Conservation (phyloP, 2,113 vertebrate species). For the Pseudorasbora parva region DNA sequence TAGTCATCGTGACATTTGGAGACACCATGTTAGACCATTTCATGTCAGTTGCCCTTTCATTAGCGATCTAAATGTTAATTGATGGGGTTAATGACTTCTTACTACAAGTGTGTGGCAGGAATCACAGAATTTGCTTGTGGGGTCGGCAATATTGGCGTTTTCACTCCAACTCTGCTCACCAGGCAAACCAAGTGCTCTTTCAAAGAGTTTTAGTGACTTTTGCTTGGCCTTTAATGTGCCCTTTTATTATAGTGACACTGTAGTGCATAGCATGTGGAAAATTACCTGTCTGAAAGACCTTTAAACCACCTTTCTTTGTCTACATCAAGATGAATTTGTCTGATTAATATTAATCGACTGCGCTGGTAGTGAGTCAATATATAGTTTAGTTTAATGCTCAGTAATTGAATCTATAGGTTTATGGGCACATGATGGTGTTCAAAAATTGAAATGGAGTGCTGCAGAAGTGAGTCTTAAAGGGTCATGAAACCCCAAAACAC, state of each 20-base stretch:
- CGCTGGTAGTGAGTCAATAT: neutral
- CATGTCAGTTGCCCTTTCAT: slow-evolving; percentile 27
- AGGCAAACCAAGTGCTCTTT: neutral
- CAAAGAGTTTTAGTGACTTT: slow-evolving; percentile 21
- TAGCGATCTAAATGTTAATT: slow-evolving; percentile 31
- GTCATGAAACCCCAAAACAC: too few relatives aligned
- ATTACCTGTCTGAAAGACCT: slow-evolving; percentile 6
- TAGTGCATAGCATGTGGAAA: neutral
- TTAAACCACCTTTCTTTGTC: slow-evolving; percentile 53
- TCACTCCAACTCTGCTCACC: neutral
- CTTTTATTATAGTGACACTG: slow-evolving; percentile 18
- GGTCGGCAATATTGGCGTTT: neutral
- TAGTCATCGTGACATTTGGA: neutral
- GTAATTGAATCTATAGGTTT: neutral
- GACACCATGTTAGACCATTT: neutral
- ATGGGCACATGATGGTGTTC: neutral
- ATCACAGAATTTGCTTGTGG: neutral
- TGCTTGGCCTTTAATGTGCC: slow-evolving; percentile 18
- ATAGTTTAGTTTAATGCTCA: neutral
- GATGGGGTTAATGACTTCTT: slow-evolving; percentile 21
- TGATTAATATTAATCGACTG: neutral
- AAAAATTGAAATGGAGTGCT: neutral
- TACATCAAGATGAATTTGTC: neutral
- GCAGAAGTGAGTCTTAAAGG: neutral
- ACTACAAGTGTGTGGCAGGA: neutral